Evolutionary conservation across 2,797 vertebrate genomes (phyloP).

Genomic region (Halcyon badia): DNA sequence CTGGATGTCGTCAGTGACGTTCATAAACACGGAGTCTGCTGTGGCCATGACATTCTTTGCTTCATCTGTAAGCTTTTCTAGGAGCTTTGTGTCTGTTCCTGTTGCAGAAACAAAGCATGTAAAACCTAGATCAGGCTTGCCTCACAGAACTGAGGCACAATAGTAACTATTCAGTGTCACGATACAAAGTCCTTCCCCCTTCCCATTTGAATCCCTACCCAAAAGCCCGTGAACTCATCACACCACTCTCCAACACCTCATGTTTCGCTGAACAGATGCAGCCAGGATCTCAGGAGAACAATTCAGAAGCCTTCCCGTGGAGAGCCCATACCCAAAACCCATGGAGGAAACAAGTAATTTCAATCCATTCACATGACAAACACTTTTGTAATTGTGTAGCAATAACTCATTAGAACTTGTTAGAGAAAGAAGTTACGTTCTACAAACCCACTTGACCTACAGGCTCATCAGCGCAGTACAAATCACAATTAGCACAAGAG

Average conservation of each 20-base stretch:
- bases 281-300: background rate
- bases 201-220: background rate
- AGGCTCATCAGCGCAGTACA: background rate
- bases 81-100: slow-evolving; percentile 81
- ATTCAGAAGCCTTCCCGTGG: background rate
- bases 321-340: background rate
- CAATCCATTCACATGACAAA: background rate
- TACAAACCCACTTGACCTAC: background rate
- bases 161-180: background rate
- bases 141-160: background rate
- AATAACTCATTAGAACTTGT: background rate
- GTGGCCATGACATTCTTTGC: slow-evolving; percentile 78
- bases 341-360: background rate
- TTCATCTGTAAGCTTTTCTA: slow-evolving; percentile 80
- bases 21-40: slow-evolving; percentile 80
- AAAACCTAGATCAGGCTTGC: background rate
- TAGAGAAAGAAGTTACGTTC: background rate
- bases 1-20: slow-evolving; percentile 60
- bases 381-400: background rate
- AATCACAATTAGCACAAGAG: background rate
- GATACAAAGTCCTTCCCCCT: background rate
- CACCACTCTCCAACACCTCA: background rate
- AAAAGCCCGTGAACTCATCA: background rate
- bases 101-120: background rate
- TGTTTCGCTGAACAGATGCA: background rate